Evolutionary conservation across 2,797 vertebrate species (phyloP), one percentile per base, ranked within the genome.

Genomic region (Astyanax mexicanus): DNA sequence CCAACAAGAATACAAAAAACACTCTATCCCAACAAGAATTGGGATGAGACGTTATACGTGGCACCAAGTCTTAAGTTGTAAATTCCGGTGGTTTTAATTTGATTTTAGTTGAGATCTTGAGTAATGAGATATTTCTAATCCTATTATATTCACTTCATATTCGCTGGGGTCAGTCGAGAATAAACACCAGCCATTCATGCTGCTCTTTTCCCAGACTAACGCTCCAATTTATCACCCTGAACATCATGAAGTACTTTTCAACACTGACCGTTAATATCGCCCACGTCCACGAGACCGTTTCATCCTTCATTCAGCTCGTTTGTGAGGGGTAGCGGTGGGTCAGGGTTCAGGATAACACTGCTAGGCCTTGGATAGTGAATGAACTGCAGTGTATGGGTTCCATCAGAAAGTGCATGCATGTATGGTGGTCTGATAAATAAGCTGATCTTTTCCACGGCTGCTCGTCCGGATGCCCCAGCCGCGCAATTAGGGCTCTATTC

Each of bases 341-440:
- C 74, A 65, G 8, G 32, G 64, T 69, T 80, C 55, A 72, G 6
- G 3, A 52, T 69, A 71, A 23, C 51, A 55, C 52, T 74, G 1
- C 76, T 40, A 25, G 37, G 38, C 60, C 21, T 32, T 35, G 52
- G 72, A 72, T 73, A 60, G 77, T 73, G 27, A 82, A 49, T 4
- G 51, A 23, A 71, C 60, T 13, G n/a, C 37, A 17, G 72, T 49
- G 64, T 55, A 77, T 82, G 78, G 83, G 64, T 69, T 84, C 74
- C 62, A 71, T 84, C 80, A 80, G 61, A 11, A 49, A 32, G 65
- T 71, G 58, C 42, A 49, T 79, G 58, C 32, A 11, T 29, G 23
- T 77, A 57, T 61, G 62, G 72, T 79, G 84, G 80, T 86, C 85
- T 77, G 51, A 87, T 86, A 84, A 67, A 80, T 81, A 74, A 86